A percentile compares a stretch with the other conserved stretches of the same genome.
These are phyloP conservation scores for Cromileptes altivelis DNA, from an alignment of 2,113 vertebrate species.

Conservation along the genomic window DNA sequence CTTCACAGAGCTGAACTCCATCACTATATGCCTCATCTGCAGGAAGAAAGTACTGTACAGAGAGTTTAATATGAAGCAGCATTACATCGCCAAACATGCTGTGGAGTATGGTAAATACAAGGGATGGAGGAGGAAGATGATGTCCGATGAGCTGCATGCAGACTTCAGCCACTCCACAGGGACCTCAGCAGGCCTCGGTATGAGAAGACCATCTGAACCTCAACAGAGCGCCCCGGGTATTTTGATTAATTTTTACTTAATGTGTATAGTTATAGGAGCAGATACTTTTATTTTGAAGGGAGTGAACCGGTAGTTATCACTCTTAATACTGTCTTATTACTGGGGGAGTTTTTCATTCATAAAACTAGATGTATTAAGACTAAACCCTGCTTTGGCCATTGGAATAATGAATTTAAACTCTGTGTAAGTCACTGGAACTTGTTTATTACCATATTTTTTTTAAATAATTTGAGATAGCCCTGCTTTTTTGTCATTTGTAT, in stretches of 20 bases:
- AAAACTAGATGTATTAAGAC: not conserved
- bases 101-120: not conserved
- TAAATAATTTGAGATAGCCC: no score
- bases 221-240: not conserved
- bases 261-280: no score
- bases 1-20: not conserved
- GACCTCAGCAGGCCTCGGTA: rapidly evolving
- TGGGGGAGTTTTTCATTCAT: no score
- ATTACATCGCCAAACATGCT: not conserved
- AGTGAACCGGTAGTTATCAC: not conserved
- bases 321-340: no score
- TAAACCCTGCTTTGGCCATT: no score
- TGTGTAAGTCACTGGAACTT: no score
- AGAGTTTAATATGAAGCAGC: not conserved
- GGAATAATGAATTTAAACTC: no score
- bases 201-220: not conserved
- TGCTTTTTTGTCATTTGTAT: no score
- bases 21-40: slow-evolving; percentile 8
- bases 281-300: slow-evolving; percentile 42
- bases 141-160: not conserved
- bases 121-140: not conserved
- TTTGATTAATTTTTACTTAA: not conserved
- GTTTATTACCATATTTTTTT: no score
- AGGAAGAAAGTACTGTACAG: not conserved
- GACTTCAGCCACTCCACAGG: not conserved